Evolutionary conservation across 2,113 vertebrate species (phyloP), one percentile per base, ranked within the genome.

Genomic region (Empidonax alnorum): DNA sequence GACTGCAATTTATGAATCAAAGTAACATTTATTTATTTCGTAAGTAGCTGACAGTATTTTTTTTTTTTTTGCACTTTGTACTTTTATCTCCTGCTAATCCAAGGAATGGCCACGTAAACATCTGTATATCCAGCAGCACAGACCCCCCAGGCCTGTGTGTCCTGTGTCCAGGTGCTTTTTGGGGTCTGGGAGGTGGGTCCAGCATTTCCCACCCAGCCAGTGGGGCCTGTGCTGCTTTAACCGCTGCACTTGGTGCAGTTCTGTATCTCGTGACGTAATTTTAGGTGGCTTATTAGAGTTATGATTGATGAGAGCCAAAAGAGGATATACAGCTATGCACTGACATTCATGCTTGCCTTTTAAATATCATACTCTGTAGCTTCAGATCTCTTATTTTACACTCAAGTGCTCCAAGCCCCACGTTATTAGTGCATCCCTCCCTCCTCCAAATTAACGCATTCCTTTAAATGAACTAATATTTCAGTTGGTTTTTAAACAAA

Each of bases 301-400:
- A 69, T 96, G 97, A 98, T 97, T 98, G 98, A 98, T 98, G 97
- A 97, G 92, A 97, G 96, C 96, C 94, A 96, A 96, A 97, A 97
- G 97, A 97, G 95, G 94, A 97, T 95, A 92, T 97, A 94, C 65
- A 89, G 97, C 95, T 97, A 97, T 50, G 95, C 97, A 79, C 89
- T 98, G 98, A 98, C 97, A 98, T 98, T 98, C 98, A 97, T 98
- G 97, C 97, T 95, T 97, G 97, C 94, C 93, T 98, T 97, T 98
- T 96, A 98, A 97, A 97, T 97, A 96, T 95, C 95, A 78, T 90
- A 78, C 86, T 82, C 50, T 71, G 72, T 92, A 96, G 95, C 97
- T 97, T 93, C 72, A 39, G 89, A 97, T 97, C 88, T 96, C 95
- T 44, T 96, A 61, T 98, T 98, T 97, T 97, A 97, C 96, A 97